These are phyloP conservation scores for Boulengeromyrus knoepffleri DNA, from an alignment of 2,113 vertebrate species.

Conservation along the genomic window DNA sequence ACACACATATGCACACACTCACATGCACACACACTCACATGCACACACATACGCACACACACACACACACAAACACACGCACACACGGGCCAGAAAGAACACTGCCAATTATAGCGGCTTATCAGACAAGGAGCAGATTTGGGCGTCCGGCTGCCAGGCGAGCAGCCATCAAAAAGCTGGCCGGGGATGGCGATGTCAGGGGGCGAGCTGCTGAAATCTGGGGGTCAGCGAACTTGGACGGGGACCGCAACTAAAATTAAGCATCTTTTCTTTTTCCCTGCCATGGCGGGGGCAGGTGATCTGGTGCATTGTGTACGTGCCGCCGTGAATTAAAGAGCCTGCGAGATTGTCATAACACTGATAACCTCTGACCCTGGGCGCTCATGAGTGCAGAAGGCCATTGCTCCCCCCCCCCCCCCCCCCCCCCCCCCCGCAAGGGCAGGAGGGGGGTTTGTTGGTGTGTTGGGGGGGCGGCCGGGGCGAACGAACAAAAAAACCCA, in stretches of 20 bases:
- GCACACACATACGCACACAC: not conserved
- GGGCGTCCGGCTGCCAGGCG: not conserved
- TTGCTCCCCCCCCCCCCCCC: constrained; percentile 46
- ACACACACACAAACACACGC: not conserved
- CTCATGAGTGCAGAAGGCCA: not conserved
- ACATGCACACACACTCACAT: not conserved
- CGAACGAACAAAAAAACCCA: too few relatives aligned
- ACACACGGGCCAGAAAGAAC: constrained; percentile 17
- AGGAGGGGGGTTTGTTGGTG: too few relatives aligned
- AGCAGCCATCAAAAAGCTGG: constrained; percentile 17
- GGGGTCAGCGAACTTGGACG: constrained; percentile 8
- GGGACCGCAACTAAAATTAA: not conserved
- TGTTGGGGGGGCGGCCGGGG: too few relatives aligned
- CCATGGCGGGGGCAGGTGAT: not conserved
- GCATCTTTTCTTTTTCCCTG: not conserved
- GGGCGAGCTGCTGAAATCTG: constrained; percentile 12
- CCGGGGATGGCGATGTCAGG: not conserved
- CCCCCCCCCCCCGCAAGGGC: constrained; percentile 46
- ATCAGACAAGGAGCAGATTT: constrained; percentile 27
- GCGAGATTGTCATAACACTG: not conserved
- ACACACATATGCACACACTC: not conserved
- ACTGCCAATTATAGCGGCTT: constrained; percentile 38
- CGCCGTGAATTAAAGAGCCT: not conserved
- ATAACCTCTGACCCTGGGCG: not conserved
- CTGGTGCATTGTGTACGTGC: not conserved